These are phyloP conservation scores for Polymixis flavicincta DNA, from an alignment of 2,888 invertebrate species.

Conservation along the genomic window DNA sequence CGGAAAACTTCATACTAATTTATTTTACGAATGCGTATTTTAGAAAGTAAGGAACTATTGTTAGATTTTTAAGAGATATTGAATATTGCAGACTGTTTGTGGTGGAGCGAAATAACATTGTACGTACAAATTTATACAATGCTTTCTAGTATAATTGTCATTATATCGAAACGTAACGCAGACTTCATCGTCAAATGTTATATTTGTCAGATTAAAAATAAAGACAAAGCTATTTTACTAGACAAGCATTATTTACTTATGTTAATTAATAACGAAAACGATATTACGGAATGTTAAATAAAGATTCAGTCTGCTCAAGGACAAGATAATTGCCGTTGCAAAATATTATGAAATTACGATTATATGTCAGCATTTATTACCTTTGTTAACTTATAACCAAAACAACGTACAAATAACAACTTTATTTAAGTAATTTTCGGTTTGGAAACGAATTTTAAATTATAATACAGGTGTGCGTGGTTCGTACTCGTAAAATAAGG, in stretches of 20 bases:
- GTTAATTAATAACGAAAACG: not conserved
- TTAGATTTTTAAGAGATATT: not conserved
- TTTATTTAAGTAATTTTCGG: not conserved
- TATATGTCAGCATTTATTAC: not conserved
- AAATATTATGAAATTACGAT: slow-evolving; percentile 25
- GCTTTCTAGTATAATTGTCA: not conserved
- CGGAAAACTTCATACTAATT: not conserved
- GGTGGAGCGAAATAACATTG: not conserved
- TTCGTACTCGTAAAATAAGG: not conserved
- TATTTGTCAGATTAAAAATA: not conserved
- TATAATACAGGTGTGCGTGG: too few species aligned
- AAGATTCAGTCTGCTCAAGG: slow-evolving; percentile 17
- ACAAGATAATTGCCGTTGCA: slow-evolving; percentile 1
- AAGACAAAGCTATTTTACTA: not conserved
- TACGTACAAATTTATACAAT: not conserved
- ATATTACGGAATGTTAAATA: slow-evolving; percentile 31
- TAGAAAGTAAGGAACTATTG: not conserved
- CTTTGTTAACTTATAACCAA: not conserved
- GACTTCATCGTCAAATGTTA: too few species aligned
- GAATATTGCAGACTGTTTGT: slow-evolving; percentile 12
- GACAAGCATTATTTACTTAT: not conserved
- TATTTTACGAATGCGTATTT: slow-evolving; percentile 9
- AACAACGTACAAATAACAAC: not conserved
- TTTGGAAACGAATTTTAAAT: too few species aligned
- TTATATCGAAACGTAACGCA: not conserved